Base-by-base conservation (phyloP, 2,797 vertebrate genomes). In the Carduelis carduelis region DNA sequence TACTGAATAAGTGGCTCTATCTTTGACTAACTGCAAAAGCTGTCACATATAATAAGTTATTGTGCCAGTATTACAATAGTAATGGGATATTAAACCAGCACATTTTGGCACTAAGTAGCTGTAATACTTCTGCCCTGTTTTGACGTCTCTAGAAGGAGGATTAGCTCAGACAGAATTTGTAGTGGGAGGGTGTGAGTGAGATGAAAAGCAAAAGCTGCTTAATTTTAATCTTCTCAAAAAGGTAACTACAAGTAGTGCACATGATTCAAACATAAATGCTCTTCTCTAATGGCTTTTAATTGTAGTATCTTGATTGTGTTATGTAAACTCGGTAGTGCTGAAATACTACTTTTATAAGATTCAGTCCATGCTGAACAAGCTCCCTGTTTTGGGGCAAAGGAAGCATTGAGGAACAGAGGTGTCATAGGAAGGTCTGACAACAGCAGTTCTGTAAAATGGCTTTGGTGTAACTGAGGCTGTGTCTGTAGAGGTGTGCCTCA, bases 201-300 rank as follows among this genome's bases (percentile, higher is more conserved):
- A 94, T 96, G 86, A 93, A 88, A 93, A 96, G 95, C 64, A 93
- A 96, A 96, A 95, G 93, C 96, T 88, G 87, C 94, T 97, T 97
- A 96, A 84, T 93, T 94, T 94, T 96, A 96, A 96, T 95, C 93
- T 77, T 92, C 95, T 96, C 74, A 74, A 79, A 89, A 83, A 96
- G 94, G 85, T 96, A 95, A 94, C 92, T 95, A 88, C 75, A 80
- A 95, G 90, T 56, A 90, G 71, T 15, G 44, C 50, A 49, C 32
- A 32, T 86, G 59, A 69, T 76, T 88, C 66, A 79, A 83, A 75
- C 89, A 77, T 87, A 90, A 75, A 71, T 84, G 81, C 56, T 88
- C 2, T 21, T 91, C 71, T 53, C 60, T 86, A 90, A 79, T 88
- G 69, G 74, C 50, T 95, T 97, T 94, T 94, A 90, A 89, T 93